Evolutionary conservation across 2,888 invertebrate species (phyloP), one percentile per base, ranked within the genome.

Genomic region (Meiosimyza platycephala): DNA sequence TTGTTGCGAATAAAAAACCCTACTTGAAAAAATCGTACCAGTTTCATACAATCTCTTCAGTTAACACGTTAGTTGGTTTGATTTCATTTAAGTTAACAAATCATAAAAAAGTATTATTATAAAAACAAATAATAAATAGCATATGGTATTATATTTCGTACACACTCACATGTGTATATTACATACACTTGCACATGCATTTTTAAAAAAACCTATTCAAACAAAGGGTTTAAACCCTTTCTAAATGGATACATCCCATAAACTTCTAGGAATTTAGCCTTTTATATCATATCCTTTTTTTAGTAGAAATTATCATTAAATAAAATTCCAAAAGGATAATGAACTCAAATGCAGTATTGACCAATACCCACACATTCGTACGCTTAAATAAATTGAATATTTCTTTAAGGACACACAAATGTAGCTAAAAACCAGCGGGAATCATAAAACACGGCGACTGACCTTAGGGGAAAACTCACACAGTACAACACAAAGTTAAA

Each of bases 221-320:
- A 2, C 40, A 64, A n/a, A 54, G 13, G 40, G 68, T 50, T 57
- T 40, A 50, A 68, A 59, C 68, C 59, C 59, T 68, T 68, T 68
- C 13, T 4, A 40, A 57, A 22, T 54, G 12, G 59, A 22, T 28
- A 59, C 59, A 59, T 48, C 68, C 28, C 48, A 68, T 68, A 68
- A 68, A 68, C 57, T 68, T 59, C 68, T 22, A 28, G 28, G 68
- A 68, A 68, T 68, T n/a, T 50, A 11, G 47, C 22, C 9, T 66
- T 67, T 67, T 51, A 50, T 28, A 28, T 28, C 2, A 28, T 55
- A 7, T 40, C 9, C 9, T 7, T 40, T 40, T 6, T 40, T 3
- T 9, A 66, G 18, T 40, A 16, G 1, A 54, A 18, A 5, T 63
- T 15, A 28, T 47, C 33, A 16, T 1, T 7, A n/a, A 60, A 60